Conservation (phyloP, 2,113 vertebrate species). For the Colistium nudipinnis region DNA sequence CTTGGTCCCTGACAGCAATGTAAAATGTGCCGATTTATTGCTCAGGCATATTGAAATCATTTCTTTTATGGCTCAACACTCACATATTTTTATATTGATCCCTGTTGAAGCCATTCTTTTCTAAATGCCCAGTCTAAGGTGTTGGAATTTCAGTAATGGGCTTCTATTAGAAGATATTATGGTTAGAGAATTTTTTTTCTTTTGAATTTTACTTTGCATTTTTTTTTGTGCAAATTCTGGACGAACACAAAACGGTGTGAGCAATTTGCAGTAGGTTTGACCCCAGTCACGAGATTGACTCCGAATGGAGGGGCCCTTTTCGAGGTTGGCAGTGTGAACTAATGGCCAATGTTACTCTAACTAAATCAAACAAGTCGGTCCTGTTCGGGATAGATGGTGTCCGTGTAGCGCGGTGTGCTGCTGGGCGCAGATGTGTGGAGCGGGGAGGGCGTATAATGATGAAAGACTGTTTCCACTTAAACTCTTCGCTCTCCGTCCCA, state of each 20-base stretch:
- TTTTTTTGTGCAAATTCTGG: not conserved
- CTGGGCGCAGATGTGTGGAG: slow-evolving; percentile 63
- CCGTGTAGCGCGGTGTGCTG: slow-evolving; percentile 48
- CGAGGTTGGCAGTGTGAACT: too few relatives aligned
- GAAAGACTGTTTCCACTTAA: slow-evolving; percentile 77
- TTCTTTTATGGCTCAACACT: not conserved
- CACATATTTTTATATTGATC: slow-evolving; percentile 21
- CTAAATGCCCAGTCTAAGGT: slow-evolving; percentile 13
- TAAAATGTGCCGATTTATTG: slow-evolving; percentile 23
- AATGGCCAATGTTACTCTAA: too few relatives aligned
- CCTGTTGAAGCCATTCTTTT: slow-evolving; percentile 17
- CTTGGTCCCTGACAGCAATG: slow-evolving; percentile 25
- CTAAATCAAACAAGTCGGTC: slow-evolving; percentile 8
- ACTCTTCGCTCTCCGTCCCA: slow-evolving; percentile 69
- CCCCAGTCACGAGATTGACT: not conserved
- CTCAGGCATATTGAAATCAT: not conserved
- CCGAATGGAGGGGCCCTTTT: too few relatives aligned
- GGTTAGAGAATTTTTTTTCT: not conserved
- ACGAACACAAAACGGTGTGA: not conserved
- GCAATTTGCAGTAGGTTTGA: not conserved
- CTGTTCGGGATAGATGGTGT: slow-evolving; percentile 27
- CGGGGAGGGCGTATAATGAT: slow-evolving; percentile 61
- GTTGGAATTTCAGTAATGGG: slow-evolving; percentile 22
- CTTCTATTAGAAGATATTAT: slow-evolving; percentile 12
- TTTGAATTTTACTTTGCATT: not conserved